These are phyloP conservation scores for Leiothrix lutea DNA, from an alignment of 2,113 vertebrate species.

Conservation along the genomic window DNA sequence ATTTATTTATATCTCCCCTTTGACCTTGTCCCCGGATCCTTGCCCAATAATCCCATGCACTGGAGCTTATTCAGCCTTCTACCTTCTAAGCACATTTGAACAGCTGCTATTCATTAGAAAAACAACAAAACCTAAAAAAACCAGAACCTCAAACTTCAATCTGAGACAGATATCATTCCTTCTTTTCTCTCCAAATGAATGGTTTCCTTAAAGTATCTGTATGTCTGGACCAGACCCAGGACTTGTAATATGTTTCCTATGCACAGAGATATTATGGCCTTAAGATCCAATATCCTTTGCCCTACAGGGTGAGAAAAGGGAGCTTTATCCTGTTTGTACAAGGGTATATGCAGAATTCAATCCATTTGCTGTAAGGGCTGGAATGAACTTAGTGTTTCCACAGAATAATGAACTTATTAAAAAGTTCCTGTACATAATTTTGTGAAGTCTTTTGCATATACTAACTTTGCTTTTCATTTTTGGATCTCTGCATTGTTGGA, in stretches of 20 bases:
- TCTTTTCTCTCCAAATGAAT: conserved; percentile 60
- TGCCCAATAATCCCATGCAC: neutral
- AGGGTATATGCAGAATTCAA: neutral
- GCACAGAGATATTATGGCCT: conserved; percentile 7
- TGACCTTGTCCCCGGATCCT: neutral
- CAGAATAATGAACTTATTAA: neutral
- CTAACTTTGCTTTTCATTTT: neutral
- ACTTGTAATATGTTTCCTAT: conserved; percentile 27
- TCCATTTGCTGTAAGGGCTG: neutral
- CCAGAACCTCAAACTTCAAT: neutral
- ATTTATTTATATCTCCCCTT: conserved; percentile 40
- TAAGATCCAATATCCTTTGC: conserved; percentile 53
- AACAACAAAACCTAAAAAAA: neutral
- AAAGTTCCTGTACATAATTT: conserved; percentile 20
- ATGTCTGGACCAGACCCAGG: neutral
- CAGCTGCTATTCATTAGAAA: conserved; percentile 44
- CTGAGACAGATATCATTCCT: conserved; percentile 25
- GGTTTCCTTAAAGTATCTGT: conserved; percentile 53
- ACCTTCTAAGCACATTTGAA: conserved; percentile 7
- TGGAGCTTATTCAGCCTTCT: neutral
- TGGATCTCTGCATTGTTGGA: neutral
- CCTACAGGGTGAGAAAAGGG: conserved; percentile 54
- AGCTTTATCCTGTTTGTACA: conserved; percentile 37
- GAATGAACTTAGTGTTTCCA: neutral
- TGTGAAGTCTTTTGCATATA: neutral